Conservation (phyloP, 92 coral and sea anemone genomes). For the Zoanthus sociatus region DNA sequence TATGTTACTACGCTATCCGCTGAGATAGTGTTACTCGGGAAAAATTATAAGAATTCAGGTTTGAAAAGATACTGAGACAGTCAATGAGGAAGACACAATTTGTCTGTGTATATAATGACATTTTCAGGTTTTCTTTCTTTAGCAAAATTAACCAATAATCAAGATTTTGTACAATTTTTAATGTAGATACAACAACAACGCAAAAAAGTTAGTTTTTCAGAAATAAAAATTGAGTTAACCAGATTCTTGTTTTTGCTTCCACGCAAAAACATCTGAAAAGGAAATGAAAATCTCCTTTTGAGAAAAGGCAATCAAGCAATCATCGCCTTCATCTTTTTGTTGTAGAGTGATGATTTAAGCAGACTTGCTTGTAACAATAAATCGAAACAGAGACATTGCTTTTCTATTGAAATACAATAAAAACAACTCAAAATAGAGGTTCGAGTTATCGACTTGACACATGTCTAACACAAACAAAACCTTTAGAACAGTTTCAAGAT, state of each 20-base stretch:
- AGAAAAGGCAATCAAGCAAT: slow-evolving; percentile 12
- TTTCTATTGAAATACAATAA: background rate
- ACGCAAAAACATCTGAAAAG: slow-evolving; percentile 26
- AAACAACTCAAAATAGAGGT: background rate
- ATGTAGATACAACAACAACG: background rate
- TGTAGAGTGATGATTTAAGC: background rate
- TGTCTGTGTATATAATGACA: background rate
- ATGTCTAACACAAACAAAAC: slow-evolving; percentile 8
- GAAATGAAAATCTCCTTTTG: slow-evolving; percentile 25
- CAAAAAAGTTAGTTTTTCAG: background rate
- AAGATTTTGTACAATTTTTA: background rate
- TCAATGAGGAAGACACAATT: slow-evolving; percentile 17
- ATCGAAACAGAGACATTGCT: background rate
- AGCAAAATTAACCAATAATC: background rate
- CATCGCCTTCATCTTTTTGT: slow-evolving; percentile 29
- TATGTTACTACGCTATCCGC: slow-evolving; percentile 26
- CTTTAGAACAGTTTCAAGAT: background rate
- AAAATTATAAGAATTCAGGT: slow-evolving; percentile 27
- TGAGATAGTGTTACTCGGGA: slow-evolving; percentile 26
- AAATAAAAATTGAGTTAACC: background rate
- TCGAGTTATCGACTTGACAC: slow-evolving; percentile 31
- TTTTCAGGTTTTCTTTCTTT: background rate
- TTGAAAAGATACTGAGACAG: background rate
- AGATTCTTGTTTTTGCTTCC: background rate
- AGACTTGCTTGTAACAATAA: background rate